A percentile compares a stretch with the other conserved stretches of the same genome.
Evolutionary conservation across 2,113 vertebrate genomes (phyloP).

Genomic region (Notechis scutatus): DNA sequence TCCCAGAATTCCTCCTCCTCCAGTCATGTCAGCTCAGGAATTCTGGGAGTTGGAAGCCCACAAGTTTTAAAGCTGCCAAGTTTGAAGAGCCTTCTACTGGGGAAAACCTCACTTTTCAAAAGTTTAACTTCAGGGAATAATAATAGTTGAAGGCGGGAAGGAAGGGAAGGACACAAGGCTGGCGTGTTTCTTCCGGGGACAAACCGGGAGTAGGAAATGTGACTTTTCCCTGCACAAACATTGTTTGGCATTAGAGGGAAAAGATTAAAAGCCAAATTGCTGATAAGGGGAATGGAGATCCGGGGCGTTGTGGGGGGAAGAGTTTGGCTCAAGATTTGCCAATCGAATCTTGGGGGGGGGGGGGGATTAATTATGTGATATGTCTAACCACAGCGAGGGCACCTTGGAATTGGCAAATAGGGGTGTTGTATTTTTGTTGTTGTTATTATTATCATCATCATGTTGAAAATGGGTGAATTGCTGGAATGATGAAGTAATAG

Average conservation of each 20-base stretch:
- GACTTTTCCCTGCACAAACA: neutral
- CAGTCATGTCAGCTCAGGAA: too few relatives aligned
- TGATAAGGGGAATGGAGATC: neutral
- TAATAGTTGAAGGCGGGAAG: neutral
- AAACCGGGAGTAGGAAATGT: neutral
- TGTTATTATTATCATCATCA: too few relatives aligned
- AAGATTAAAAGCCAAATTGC: neutral
- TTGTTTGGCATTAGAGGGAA: neutral
- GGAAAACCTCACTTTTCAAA: neutral
- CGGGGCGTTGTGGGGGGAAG: neutral
- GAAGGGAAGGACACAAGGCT: fast-evolving
- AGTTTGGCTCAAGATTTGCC: neutral
- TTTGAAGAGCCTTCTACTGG: too few relatives aligned
- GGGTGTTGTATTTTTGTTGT: too few relatives aligned
- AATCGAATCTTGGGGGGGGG: neutral
- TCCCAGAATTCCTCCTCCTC: too few relatives aligned
- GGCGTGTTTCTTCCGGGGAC: neutral
- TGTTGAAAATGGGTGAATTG: too few relatives aligned
- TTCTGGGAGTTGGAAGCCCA: too few relatives aligned
- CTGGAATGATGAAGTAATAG: too few relatives aligned
- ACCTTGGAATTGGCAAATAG: too few relatives aligned
- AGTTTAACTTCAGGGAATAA: neutral
- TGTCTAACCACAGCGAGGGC: too few relatives aligned
- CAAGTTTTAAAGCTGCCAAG: too few relatives aligned
- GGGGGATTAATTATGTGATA: too few relatives aligned